A percentile compares a stretch with the other conserved stretches of the same genome.
Evolutionary conservation across 2,113 vertebrate species (phyloP).

Genomic region (Sinocyclocheilus grahami): DNA sequence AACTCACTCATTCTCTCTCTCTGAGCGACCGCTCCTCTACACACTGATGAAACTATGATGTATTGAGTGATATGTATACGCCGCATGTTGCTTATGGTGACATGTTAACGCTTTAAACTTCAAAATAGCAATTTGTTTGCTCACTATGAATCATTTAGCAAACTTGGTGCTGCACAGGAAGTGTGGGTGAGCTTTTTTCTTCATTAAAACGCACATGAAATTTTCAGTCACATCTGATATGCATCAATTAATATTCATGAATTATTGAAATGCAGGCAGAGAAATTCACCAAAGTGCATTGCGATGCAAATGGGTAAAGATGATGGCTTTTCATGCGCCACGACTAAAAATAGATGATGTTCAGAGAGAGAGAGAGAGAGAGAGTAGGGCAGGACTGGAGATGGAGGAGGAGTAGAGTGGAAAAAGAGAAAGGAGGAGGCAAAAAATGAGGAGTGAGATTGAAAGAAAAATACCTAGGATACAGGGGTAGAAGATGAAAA

Average conservation of each 20-base stretch:
- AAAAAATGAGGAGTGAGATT: background rate
- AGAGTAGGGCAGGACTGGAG: background rate
- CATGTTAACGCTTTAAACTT: conserved; percentile 1
- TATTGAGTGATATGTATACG: conserved; percentile 19
- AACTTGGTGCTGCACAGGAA: background rate
- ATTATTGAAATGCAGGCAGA: conserved; percentile 57
- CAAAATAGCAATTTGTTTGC: conserved; percentile 8
- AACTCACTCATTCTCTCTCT: background rate
- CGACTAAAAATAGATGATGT: conserved; percentile 46
- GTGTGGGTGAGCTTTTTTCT: conserved; percentile 39
- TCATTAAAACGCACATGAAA: conserved; percentile 53
- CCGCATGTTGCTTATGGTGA: background rate
- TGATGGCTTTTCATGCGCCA: conserved; percentile 37
- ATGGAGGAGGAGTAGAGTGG: background rate
- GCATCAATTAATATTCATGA: conserved; percentile 60
- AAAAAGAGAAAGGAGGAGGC: background rate
- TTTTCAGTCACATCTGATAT: conserved; percentile 58
- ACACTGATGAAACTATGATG: conserved; percentile 30
- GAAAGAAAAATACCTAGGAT: background rate
- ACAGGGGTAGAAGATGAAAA: background rate
- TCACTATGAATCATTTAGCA: conserved; percentile 30
- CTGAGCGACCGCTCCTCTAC: background rate
- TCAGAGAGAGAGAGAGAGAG: conserved; percentile 3
- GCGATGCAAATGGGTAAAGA: conserved; percentile 52
- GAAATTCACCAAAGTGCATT: conserved; percentile 50